These are phyloP conservation scores for Hippocampus kuda DNA, from an alignment of 2,797 vertebrate genomes.

Conservation along the genomic window DNA sequence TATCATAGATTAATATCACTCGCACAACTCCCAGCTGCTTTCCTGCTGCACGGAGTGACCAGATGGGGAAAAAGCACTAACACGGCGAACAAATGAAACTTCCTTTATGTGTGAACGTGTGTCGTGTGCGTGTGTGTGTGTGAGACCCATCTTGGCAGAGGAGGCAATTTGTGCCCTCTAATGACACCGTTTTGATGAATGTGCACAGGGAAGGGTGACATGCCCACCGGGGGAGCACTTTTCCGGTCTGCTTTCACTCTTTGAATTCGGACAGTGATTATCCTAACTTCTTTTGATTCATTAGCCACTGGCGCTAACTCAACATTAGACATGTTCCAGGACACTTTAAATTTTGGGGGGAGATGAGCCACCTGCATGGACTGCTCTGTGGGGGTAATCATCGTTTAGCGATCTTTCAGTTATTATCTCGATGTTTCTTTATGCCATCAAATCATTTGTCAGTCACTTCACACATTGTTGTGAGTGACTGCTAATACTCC, in stretches of 20 bases:
- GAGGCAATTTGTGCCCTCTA: conserved; percentile 9
- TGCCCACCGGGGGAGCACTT: not conserved
- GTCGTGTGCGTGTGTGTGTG: not conserved
- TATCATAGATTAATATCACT: conserved; percentile 26
- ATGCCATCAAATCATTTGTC: not conserved
- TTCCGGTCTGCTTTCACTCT: not conserved
- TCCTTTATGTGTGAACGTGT: conserved; percentile 10
- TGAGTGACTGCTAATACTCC: not conserved
- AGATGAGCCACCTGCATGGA: not conserved
- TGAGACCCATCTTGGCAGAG: conserved; percentile 9
- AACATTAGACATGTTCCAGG: not conserved
- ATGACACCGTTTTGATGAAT: conserved; percentile 5
- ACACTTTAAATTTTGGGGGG: not conserved
- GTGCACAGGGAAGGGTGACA: not conserved
- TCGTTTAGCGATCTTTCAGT: not conserved
- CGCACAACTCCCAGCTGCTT: conserved; percentile 11
- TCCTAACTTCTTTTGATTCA: not conserved
- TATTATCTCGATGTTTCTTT: not conserved
- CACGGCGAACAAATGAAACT: conserved; percentile 13
- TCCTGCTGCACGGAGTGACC: conserved; percentile 7
- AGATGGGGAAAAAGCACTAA: conserved; percentile 11
- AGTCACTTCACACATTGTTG: not conserved
- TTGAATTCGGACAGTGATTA: not conserved
- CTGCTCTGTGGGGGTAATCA: not conserved
- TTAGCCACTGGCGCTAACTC: not conserved